phyloP scores from a whole-genome alignment of 2,113 vertebrate genomes.

The Agelaius tricolor region DNA sequence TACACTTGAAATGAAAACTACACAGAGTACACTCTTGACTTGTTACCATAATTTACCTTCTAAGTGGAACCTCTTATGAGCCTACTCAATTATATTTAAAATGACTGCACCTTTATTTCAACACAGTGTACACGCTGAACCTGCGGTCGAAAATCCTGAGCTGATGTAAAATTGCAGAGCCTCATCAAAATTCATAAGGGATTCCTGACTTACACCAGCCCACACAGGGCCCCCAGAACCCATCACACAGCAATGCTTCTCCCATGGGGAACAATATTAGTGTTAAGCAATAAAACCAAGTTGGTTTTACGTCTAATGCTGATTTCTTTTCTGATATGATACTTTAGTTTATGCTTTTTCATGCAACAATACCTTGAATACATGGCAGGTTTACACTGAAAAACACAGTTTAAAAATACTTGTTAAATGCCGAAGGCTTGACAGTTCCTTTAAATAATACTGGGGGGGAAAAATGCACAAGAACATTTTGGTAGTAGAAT shows the following conservation, averaged over 20 bases:
- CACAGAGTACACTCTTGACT: conserved; percentile 62
- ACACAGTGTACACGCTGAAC: background rate
- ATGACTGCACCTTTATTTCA: conserved; percentile 56
- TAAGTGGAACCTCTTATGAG: conserved; percentile 67
- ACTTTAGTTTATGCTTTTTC: conserved; percentile 25
- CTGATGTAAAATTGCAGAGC: conserved; percentile 28
- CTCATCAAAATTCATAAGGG: conserved; percentile 48
- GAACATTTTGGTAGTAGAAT: conserved; percentile 30
- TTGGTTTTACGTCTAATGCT: conserved; percentile 17
- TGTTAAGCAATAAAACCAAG: conserved; percentile 23
- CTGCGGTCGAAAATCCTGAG: background rate
- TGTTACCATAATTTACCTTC: conserved; percentile 65
- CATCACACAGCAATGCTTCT: background rate
- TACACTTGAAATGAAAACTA: conserved; percentile 68
- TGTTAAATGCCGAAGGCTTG: conserved; percentile 45
- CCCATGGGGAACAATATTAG: conserved; percentile 7
- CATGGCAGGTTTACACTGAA: conserved; percentile 28
- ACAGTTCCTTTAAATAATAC: conserved; percentile 64
- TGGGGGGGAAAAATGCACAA: background rate
- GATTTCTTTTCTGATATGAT: conserved; percentile 38
- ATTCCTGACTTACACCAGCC: conserved; percentile 56
- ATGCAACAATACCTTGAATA: conserved; percentile 12
- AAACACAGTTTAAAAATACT: conserved; percentile 51
- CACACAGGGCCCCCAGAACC: background rate
- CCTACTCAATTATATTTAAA: conserved; percentile 64